These are phyloP conservation scores for Onychomys arenicola DNA, from an alignment of 2,797 vertebrate species.

Conservation along the genomic window DNA sequence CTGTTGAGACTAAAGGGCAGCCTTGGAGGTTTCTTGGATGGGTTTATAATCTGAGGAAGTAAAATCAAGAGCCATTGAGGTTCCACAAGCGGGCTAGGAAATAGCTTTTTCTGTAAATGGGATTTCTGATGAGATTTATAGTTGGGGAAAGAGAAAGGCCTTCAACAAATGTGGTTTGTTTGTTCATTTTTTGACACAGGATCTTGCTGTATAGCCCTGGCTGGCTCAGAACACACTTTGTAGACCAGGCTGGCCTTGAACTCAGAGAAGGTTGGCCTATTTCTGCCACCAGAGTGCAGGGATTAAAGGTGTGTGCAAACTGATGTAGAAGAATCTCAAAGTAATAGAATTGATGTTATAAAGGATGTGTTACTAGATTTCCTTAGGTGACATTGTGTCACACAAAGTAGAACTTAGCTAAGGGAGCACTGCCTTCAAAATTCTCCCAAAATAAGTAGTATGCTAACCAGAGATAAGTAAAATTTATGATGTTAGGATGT, in stretches of 20 bases:
- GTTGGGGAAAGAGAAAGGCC: background rate
- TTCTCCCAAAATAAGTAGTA: background rate
- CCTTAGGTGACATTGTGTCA: background rate
- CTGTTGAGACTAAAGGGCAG: background rate
- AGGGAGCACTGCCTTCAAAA: background rate
- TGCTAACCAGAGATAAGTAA: background rate
- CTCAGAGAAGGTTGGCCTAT: background rate
- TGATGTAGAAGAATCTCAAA: background rate
- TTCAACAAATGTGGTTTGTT: background rate
- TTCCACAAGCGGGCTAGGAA: background rate
- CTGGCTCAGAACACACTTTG: background rate
- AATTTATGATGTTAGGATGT: background rate
- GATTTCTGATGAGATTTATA: background rate
- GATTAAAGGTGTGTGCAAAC: background rate
- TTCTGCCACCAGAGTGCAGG: background rate
- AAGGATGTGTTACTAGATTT: background rate
- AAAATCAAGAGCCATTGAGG: background rate
- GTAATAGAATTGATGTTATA: background rate
- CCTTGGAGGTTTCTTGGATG: background rate
- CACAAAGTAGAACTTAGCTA: background rate
- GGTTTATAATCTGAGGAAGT: background rate
- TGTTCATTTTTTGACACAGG: background rate
- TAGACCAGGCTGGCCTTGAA: background rate
- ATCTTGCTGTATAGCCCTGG: background rate
- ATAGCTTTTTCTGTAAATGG: background rate